Evolutionary conservation across 2,888 invertebrate genomes (phyloP), one percentile per base, ranked within the genome.

Genomic region (Coecobrya sp.): DNA sequence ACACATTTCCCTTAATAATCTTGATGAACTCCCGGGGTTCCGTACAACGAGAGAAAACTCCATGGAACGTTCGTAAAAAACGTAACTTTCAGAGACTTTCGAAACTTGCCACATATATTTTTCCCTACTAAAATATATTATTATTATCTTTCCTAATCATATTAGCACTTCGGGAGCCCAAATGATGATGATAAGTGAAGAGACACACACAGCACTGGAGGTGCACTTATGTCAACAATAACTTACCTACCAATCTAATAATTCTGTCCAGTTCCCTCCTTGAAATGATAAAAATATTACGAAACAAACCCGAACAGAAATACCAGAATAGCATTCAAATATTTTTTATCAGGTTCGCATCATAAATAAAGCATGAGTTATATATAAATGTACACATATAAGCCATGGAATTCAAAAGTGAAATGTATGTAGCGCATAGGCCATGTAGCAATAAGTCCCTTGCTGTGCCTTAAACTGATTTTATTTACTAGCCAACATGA

Each of bases 171-270:
- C 82, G 52, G 82, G 91, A 87, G 73, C 82, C 87, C 70, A 2
- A 86, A 68, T 91, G 59, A 87, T 84, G 65, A 65, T 59, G 36
- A 36, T 36, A 62, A 84, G 59, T 73, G 45, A 19, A 90, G 85
- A 82, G 84, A 84, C 87, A 87, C 79, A 62, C 8, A 65, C 62
- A 65, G 13, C 65, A n/a, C 81, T 76, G 79, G 88, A 91, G 86
- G 87, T 82, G 91, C 84, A 91, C 91, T 91, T 91, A 91, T 91
- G 91, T 91, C 91, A 91, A 91, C 91, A 91, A 91, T 91, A 91
- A 91, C 91, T 91, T 91, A 86, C 11, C 84, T 36, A 36, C 59
- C 49, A 59, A 52, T 86, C 59, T 87, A 91, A 91, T 91, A 91
- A 91, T 91, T 91, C 91, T 91, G 91, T 91, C 91, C 82, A 87